phyloP scores from a whole-genome alignment of 2,797 vertebrate genomes.

The Clangula hyemalis region DNA sequence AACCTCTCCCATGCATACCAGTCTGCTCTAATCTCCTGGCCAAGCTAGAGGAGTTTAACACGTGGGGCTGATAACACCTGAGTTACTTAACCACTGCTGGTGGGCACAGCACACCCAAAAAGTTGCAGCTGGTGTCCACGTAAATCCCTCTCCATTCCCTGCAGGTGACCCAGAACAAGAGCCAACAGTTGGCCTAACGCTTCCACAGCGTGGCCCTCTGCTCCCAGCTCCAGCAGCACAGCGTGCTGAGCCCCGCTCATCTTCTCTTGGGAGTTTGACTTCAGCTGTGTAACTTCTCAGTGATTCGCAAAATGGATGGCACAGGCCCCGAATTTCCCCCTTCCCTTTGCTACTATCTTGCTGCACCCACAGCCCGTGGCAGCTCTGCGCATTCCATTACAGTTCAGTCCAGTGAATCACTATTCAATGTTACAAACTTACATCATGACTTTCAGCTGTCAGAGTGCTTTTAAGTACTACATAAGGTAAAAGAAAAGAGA shows the following conservation, averaged over 20 bases:
- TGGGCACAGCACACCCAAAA: rapidly evolving
- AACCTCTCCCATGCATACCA: background rate
- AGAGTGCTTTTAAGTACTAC: slow-evolving; percentile 4
- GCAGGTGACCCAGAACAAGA: background rate
- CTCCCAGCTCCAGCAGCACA: background rate
- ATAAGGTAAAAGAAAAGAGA: background rate
- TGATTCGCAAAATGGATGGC: background rate
- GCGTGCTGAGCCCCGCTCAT: background rate
- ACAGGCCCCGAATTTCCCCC: background rate
- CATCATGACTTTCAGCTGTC: background rate
- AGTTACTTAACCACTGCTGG: background rate
- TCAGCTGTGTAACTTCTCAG: rapidly evolving
- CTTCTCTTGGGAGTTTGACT: background rate
- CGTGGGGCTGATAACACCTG: background rate
- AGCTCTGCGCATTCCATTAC: background rate
- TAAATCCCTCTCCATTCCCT: background rate
- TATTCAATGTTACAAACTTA: background rate
- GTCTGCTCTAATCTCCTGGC: background rate
- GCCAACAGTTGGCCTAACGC: background rate
- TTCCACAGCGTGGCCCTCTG: background rate
- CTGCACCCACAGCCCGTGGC: background rate
- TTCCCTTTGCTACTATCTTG: background rate
- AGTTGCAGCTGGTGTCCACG: background rate
- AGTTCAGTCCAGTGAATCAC: background rate
- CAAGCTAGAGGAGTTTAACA: background rate